Evolutionary conservation across 2,113 vertebrate genomes (phyloP).

Genomic region (Arizona elegans): DNA sequence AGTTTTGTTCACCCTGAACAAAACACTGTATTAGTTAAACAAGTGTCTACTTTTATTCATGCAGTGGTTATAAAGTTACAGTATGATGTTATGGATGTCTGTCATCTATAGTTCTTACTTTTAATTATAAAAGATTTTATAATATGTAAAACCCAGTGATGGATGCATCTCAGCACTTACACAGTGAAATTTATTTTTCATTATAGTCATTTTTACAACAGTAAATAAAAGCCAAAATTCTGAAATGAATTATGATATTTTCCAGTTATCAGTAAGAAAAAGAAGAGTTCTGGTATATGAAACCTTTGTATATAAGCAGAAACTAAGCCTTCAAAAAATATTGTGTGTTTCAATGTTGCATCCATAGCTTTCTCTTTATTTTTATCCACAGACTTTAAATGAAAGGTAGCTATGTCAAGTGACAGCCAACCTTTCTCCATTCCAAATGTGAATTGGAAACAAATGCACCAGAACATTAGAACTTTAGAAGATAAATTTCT

Average conservation of each 20-base stretch:
- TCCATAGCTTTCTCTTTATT: not conserved
- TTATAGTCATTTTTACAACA: not conserved
- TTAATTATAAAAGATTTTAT: slow-evolving; percentile 7
- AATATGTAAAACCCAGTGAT: not conserved
- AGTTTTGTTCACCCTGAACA: slow-evolving; percentile 3
- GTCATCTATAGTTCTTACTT: not conserved
- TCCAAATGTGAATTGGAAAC: not conserved
- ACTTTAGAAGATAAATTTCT: not conserved
- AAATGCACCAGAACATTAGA: not conserved
- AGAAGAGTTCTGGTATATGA: not conserved
- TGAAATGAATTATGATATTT: not conserved
- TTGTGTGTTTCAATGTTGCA: not conserved
- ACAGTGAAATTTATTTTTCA: not conserved
- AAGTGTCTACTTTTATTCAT: not conserved
- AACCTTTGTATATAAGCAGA: not conserved
- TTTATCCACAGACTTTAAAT: not conserved
- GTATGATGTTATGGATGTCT: not conserved
- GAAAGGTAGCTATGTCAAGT: not conserved
- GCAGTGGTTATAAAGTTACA: not conserved
- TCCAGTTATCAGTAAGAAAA: not conserved
- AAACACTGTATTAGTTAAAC: slow-evolving; percentile 8
- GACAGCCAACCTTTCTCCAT: not conserved
- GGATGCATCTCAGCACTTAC: not conserved
- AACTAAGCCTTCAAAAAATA: not conserved
- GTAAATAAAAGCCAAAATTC: not conserved